Percentiles rank a stretch among this genome's conserved stretches.
phyloP scores from a whole-genome alignment of 2,888 invertebrate species.

The Cataglyphis albicans region DNA sequence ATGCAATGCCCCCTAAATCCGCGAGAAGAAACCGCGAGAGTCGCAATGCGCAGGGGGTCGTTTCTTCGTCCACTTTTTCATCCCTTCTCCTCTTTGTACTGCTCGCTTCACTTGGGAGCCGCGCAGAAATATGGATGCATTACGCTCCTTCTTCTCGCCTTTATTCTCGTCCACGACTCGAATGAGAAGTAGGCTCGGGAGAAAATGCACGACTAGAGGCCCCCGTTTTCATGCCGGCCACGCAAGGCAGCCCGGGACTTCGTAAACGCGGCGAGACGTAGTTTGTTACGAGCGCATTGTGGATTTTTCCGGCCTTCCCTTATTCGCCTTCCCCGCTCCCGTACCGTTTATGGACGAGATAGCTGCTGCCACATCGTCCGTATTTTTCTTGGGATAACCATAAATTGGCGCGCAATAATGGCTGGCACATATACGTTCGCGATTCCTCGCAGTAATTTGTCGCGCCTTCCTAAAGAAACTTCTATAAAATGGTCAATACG shows the following conservation, averaged over 20 bases:
- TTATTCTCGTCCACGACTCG: constrained; percentile 47
- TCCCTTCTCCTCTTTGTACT: background rate
- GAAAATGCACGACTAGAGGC: constrained; percentile 55
- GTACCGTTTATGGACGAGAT: constrained; percentile 48
- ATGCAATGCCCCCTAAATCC: constrained; percentile 34
- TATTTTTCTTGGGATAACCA: constrained; percentile 68
- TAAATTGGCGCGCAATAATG: constrained; percentile 65
- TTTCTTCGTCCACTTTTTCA: constrained; percentile 17
- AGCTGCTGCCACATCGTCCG: constrained; percentile 58
- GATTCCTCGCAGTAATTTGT: constrained; percentile 69
- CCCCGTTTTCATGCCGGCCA: constrained; percentile 69
- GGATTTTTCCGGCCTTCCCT: constrained; percentile 67
- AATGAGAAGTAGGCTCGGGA: constrained; percentile 66
- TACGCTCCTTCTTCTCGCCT: constrained; percentile 6
- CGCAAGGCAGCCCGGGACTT: constrained; percentile 49
- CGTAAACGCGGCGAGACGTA: constrained; percentile 48
- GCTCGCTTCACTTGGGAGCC: constrained; percentile 23
- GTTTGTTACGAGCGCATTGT: constrained; percentile 75
- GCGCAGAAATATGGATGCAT: constrained; percentile 65
- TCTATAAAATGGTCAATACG: constrained; percentile 11
- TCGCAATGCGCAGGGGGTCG: background rate
- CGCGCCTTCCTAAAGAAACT: constrained; percentile 28
- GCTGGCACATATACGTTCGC: constrained; percentile 57
- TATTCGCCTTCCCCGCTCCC: constrained; percentile 28
- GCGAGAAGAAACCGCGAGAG: constrained; percentile 7